phyloP scores from a whole-genome alignment of 1,140 invertebrate species.

The Cryptotermes secundus region DNA sequence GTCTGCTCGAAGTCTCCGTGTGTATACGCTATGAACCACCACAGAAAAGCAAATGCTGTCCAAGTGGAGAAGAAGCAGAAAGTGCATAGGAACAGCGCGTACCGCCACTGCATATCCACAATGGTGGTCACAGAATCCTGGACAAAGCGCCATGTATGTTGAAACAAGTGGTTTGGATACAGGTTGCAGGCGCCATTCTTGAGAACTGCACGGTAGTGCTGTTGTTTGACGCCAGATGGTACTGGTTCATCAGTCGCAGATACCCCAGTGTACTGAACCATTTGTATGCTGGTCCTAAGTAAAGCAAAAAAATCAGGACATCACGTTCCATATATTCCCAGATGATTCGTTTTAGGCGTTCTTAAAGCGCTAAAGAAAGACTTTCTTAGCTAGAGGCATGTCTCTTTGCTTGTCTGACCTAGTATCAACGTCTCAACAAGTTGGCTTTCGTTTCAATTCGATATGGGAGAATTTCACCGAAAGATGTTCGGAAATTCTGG shows the following conservation, averaged over 20 bases:
- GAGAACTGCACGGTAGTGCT: background rate
- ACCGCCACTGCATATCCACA: conserved; percentile 61
- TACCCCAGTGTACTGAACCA: background rate
- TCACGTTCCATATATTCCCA: too few relatives aligned
- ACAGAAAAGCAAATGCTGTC: conserved; percentile 55
- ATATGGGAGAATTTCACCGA: too few relatives aligned
- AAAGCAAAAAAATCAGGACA: too few relatives aligned
- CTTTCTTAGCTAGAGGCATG: too few relatives aligned
- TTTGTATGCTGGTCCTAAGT: background rate
- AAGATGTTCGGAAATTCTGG: too few relatives aligned
- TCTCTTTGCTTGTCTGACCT: too few relatives aligned
- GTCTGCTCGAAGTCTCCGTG: conserved; percentile 51
- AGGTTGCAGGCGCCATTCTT: conserved; percentile 12
- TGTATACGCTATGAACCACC: conserved; percentile 53
- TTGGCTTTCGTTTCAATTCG: too few relatives aligned
- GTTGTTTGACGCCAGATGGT: background rate
- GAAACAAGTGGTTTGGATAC: too few relatives aligned
- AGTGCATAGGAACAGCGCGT: conserved; percentile 56
- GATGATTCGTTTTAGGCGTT: too few relatives aligned
- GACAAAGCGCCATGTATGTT: background rate
- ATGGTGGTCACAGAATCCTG: conserved; percentile 59
- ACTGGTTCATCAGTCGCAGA: background rate
- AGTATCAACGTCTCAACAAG: too few relatives aligned
- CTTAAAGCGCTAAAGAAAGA: too few relatives aligned
- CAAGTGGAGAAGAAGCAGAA: conserved; percentile 54